Percentiles rank a stretch among this genome's conserved stretches.
Evolutionary conservation across 2,113 vertebrate genomes (phyloP).

Genomic region (Ceyx melanurus): DNA sequence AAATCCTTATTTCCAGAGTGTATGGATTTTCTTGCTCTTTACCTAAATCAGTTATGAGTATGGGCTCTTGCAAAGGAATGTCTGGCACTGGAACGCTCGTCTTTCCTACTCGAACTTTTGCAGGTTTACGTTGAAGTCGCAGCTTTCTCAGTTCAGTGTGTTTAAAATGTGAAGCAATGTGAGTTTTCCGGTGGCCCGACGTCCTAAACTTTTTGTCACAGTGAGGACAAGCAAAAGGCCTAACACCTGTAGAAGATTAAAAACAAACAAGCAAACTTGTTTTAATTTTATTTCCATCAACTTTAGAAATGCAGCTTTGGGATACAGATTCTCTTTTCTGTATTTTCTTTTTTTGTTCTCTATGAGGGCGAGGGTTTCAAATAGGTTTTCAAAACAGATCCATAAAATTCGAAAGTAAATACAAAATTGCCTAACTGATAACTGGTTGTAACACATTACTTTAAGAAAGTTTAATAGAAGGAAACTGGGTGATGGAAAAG

Average conservation of each 20-base stretch:
- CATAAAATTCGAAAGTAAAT: background rate
- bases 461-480: background rate
- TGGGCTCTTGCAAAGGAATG: conserved; percentile 96
- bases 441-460: background rate
- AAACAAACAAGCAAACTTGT: background rate
- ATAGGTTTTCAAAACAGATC: background rate
- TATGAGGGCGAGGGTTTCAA: background rate
- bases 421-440: background rate
- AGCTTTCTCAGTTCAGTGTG: conserved; percentile 89
- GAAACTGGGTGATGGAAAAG: background rate
- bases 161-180: conserved; percentile 96
- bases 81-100: conserved; percentile 85
- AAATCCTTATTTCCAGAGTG: background rate
- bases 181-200: conserved; percentile 96
- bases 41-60: conserved; percentile 97
- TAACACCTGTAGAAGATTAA: conserved; percentile 79
- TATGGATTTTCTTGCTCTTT: background rate
- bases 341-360: background rate
- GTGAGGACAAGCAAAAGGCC: conserved; percentile 96
- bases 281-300: background rate
- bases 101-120: conserved; percentile 87
- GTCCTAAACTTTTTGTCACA: conserved; percentile 98
- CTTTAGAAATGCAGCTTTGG: background rate
- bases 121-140: conserved; percentile 88
- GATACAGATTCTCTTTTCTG: background rate